These are phyloP conservation scores for Psephotus haematonotus DNA, from an alignment of 2,113 vertebrate species.

Conservation along the genomic window DNA sequence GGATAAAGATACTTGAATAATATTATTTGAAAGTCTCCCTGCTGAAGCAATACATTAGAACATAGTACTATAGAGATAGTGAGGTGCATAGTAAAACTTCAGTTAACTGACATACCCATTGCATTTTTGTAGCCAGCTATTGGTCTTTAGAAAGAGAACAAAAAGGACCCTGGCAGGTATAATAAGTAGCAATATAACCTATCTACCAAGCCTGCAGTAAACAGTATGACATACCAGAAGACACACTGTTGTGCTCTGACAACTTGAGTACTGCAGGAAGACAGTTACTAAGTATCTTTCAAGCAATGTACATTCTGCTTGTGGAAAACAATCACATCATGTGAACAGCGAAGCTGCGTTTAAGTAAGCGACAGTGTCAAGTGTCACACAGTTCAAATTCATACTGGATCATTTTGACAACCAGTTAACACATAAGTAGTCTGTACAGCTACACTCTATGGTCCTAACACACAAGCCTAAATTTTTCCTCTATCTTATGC, in stretches of 20 bases:
- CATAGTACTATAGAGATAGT: background rate
- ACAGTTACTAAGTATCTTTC: background rate
- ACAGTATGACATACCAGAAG: background rate
- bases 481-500: background rate
- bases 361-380: background rate
- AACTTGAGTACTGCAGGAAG: background rate
- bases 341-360: background rate
- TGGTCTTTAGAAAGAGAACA: background rate
- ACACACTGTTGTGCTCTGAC: background rate
- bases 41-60: background rate
- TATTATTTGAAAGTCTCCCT: background rate
- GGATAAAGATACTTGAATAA: background rate
- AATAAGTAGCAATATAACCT: background rate
- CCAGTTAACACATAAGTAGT: background rate
- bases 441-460: background rate
- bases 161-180: background rate
- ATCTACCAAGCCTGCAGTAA: background rate
- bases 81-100: background rate
- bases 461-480: background rate
- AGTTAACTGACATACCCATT: background rate
- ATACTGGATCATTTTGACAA: background rate
- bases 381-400: background rate
- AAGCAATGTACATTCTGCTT: fast-evolving
- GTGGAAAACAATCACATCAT: background rate
- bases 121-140: background rate